Percentiles rank a stretch among this genome's conserved stretches.
Evolutionary conservation across 2,113 vertebrate genomes (phyloP).

Genomic region (Parus major): DNA sequence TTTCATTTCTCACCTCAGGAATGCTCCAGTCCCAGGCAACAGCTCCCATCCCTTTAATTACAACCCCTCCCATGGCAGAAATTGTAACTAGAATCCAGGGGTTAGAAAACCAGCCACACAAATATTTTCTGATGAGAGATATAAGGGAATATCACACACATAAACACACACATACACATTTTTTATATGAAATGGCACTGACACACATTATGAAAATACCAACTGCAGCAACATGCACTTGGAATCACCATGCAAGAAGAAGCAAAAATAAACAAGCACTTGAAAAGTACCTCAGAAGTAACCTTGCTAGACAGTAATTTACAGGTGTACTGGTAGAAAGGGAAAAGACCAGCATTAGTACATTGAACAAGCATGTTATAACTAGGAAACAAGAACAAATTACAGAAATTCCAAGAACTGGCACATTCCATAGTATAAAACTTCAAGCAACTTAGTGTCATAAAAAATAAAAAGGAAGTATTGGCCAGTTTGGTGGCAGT

Average conservation of each 20-base stretch:
- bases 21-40: not conserved
- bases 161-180: not conserved
- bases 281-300: slow-evolving; percentile 93
- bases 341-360: slow-evolving; percentile 91
- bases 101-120: slow-evolving; percentile 2
- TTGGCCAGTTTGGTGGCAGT: not conserved
- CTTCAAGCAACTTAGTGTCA: not conserved
- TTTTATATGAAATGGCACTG: slow-evolving; percentile 7
- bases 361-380: slow-evolving; percentile 66
- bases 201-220: slow-evolving; percentile 18
- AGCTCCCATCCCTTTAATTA: not conserved
- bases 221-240: slow-evolving; percentile 65
- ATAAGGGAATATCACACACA: not conserved
- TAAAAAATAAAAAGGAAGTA: not conserved
- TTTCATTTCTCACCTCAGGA: not conserved
- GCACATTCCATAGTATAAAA: not conserved
- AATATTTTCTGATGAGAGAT: not conserved
- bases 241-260: slow-evolving; percentile 71
- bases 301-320: slow-evolving; percentile 95
- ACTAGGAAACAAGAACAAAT: slow-evolving; percentile 42
- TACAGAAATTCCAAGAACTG: not conserved
- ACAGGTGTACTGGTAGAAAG: slow-evolving; percentile 90
- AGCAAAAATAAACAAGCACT: slow-evolving; percentile 71
- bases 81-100: not conserved
- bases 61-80: not conserved